Evolutionary conservation across 2,888 invertebrate species (phyloP).

Genomic region (Carpatolechia fugitivella): DNA sequence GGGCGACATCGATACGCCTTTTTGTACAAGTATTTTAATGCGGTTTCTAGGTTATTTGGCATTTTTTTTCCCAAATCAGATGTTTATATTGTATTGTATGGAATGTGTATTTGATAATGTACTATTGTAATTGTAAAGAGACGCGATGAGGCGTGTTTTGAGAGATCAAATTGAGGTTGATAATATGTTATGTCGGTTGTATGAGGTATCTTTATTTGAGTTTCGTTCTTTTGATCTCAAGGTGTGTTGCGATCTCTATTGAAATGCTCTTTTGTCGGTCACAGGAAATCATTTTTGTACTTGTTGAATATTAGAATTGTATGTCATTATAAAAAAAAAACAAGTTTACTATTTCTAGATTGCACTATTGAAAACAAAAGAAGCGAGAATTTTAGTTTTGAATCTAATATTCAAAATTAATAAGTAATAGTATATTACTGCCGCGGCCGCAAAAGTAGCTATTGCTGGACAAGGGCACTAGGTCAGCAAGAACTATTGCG

Average conservation of each 20-base stretch:
- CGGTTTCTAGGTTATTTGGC: constrained; percentile 52
- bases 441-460: too few relatives aligned
- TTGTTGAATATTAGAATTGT: too few relatives aligned
- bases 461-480: too few relatives aligned
- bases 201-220: neutral
- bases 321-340: too few relatives aligned
- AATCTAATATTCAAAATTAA: too few relatives aligned
- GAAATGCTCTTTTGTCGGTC: constrained; percentile 4
- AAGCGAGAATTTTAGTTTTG: too few relatives aligned
- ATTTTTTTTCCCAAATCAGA: constrained; percentile 2
- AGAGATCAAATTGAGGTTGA: neutral
- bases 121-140: neutral
- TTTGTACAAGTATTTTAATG: constrained; percentile 34
- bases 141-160: constrained; percentile 4
- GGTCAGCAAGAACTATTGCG: too few relatives aligned
- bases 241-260: neutral
- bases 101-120: constrained; percentile 2
- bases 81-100: neutral
- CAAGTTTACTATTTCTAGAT: too few relatives aligned
- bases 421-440: too few relatives aligned
- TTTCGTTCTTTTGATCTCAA: neutral
- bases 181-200: neutral
- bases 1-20: constrained; percentile 37
- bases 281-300: neutral
- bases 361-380: too few relatives aligned